Percentiles rank a stretch among this genome's conserved stretches.
Evolutionary conservation across 2,113 vertebrate species (phyloP).

Genomic region (Oostethus manadensis): DNA sequence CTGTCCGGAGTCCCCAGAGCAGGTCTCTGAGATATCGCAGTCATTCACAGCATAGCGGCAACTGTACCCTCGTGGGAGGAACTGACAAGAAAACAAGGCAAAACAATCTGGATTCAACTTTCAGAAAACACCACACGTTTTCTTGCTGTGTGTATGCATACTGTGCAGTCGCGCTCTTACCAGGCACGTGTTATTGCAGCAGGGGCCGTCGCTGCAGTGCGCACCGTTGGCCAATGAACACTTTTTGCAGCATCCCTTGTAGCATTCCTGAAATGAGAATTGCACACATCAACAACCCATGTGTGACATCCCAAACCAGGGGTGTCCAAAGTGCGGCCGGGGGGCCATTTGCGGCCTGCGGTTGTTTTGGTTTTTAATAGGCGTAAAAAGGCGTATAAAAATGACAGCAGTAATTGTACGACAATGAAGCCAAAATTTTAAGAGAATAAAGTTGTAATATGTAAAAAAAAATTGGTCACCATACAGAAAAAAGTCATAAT

Average conservation of each 20-base stretch:
- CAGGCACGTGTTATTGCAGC: slow-evolving; percentile 91
- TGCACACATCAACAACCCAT: slow-evolving; percentile 1
- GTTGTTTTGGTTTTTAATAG: no score
- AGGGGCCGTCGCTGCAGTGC: slow-evolving; percentile 93
- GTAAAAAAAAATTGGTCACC: no score
- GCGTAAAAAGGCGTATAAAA: no score
- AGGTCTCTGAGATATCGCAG: slow-evolving; percentile 92
- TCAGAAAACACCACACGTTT: neutral
- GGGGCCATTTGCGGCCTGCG: no score
- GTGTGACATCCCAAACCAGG: slow-evolving; percentile 2
- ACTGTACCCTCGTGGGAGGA: slow-evolving; percentile 86
- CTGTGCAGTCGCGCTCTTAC: slow-evolving; percentile 63
- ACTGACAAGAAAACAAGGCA: slow-evolving; percentile 68
- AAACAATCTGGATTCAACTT: neutral
- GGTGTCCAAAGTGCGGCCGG: no score
- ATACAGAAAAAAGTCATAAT: neutral
- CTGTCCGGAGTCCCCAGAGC: slow-evolving; percentile 95
- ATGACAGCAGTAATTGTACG: neutral
- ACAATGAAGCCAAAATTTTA: no score
- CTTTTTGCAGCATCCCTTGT: slow-evolving; percentile 93
- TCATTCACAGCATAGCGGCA: slow-evolving; percentile 92
- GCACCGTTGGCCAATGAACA: slow-evolving; percentile 94
- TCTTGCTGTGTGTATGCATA: neutral
- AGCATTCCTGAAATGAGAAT: slow-evolving; percentile 81
- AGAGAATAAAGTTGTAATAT: no score